Conservation (phyloP, 2,888 invertebrate species). For the Iselma pallidipennis region DNA sequence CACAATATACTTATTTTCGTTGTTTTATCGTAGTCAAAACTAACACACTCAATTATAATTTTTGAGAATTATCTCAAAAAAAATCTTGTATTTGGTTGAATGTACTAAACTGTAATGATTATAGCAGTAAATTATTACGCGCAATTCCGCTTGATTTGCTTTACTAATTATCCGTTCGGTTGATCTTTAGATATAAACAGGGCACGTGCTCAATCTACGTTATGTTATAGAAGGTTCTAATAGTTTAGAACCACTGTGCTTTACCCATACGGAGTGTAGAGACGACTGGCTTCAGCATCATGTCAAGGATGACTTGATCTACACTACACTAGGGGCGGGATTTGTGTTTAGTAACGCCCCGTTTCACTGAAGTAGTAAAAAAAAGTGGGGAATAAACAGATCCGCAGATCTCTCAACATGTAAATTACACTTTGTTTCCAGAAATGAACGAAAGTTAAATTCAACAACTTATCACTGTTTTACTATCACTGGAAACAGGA, state of each 20-base stretch:
- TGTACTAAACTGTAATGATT: neutral
- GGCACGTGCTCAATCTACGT: constrained; percentile 50
- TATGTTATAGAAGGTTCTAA: constrained; percentile 33
- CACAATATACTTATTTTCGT: neutral
- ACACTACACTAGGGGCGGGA: constrained; percentile 47
- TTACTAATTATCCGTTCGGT: constrained; percentile 51
- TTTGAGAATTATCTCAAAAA: too few relatives aligned
- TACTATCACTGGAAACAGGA: too few relatives aligned
- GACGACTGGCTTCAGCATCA: constrained; percentile 55
- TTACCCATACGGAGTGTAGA: constrained; percentile 52
- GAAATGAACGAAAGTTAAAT: too few relatives aligned
- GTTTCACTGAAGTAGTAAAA: constrained; percentile 21
- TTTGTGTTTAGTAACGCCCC: constrained; percentile 28
- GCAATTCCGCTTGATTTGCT: constrained; percentile 52
- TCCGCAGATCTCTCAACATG: neutral
- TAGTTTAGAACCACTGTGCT: constrained; percentile 43
- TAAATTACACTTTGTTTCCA: neutral
- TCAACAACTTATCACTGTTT: too few relatives aligned
- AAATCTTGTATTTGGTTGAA: too few relatives aligned
- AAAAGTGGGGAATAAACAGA: neutral
- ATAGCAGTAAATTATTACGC: neutral
- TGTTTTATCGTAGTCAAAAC: neutral
- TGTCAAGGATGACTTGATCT: constrained; percentile 56
- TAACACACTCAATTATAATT: neutral
- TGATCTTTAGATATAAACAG: constrained; percentile 43